phyloP scores from a whole-genome alignment of 2,888 invertebrate genomes.

The Cephalotes varians region DNA sequence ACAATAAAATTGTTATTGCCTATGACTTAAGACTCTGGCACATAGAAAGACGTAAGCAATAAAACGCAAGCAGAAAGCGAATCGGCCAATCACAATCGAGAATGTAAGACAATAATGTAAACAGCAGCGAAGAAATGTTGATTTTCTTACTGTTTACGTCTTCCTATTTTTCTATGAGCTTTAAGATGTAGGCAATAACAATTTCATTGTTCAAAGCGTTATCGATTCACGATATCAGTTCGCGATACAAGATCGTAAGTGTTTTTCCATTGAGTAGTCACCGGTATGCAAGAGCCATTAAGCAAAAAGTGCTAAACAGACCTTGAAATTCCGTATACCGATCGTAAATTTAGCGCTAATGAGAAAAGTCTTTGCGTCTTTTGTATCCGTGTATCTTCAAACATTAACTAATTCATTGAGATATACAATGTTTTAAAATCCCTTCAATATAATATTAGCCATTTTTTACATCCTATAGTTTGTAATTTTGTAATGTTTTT shows the following conservation, averaged over 20 bases:
- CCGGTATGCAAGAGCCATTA: constrained; percentile 13
- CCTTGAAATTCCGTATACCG: constrained; percentile 15
- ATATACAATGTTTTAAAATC: neutral
- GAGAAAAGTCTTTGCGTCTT: neutral
- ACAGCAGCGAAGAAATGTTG: too few relatives aligned
- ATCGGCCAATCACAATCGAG: too few relatives aligned
- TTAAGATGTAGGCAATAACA: neutral
- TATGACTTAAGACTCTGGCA: too few relatives aligned
- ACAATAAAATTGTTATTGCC: neutral
- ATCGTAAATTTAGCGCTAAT: constrained; percentile 17
- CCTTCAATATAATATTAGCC: too few relatives aligned
- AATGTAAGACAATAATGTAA: too few relatives aligned
- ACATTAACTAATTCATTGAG: neutral
- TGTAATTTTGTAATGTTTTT: neutral
- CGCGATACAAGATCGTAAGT: neutral
- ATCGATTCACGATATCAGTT: neutral
- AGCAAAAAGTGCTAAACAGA: constrained; percentile 11
- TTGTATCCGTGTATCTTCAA: constrained; percentile 3
- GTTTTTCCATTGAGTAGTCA: neutral
- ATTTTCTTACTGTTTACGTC: too few relatives aligned
- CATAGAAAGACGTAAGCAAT: too few relatives aligned
- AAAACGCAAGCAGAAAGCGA: too few relatives aligned
- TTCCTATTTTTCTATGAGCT: too few relatives aligned
- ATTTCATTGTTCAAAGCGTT: neutral
- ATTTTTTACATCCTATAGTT: too few relatives aligned